Conservation (phyloP, 2,797 vertebrate genomes). For the Acridotheres tristis region DNA sequence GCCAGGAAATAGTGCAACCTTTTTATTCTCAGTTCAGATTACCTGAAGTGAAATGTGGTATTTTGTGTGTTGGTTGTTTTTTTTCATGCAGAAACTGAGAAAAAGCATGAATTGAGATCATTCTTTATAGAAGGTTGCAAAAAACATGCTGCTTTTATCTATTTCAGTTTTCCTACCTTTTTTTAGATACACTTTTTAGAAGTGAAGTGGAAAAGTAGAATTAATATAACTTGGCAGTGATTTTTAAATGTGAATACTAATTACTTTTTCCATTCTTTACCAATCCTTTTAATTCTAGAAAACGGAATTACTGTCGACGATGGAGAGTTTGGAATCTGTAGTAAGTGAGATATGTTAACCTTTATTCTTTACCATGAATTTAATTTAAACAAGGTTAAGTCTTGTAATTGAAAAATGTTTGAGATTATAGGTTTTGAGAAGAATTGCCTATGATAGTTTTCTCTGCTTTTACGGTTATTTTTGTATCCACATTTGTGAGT, state of each 20-base stretch:
- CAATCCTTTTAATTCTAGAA: conserved; percentile 82
- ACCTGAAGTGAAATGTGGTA: background rate
- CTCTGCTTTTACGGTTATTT: background rate
- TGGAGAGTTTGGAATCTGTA: conserved; percentile 88
- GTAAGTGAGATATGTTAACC: conserved; percentile 82
- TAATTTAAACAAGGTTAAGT: background rate
- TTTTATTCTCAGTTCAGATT: background rate
- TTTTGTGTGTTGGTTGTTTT: background rate
- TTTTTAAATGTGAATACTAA: conserved; percentile 46
- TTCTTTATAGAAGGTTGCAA: conserved; percentile 45
- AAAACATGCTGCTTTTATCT: conserved; percentile 63
- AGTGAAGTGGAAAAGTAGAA: conserved; percentile 30
- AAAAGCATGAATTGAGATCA: background rate
- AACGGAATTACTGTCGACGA: conserved; percentile 81
- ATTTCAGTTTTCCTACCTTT: conserved; percentile 44
- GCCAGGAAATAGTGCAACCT: background rate
- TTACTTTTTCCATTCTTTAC: conserved; percentile 11
- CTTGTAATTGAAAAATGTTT: background rate
- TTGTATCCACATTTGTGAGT: background rate
- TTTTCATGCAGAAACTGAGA: background rate
- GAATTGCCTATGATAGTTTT: background rate
- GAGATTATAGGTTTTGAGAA: background rate
- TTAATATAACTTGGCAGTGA: conserved; percentile 22
- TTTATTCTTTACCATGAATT: background rate
- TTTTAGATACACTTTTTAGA: background rate